Base-by-base conservation (phyloP, 2,113 vertebrate species). In the Anhinga anhinga region DNA sequence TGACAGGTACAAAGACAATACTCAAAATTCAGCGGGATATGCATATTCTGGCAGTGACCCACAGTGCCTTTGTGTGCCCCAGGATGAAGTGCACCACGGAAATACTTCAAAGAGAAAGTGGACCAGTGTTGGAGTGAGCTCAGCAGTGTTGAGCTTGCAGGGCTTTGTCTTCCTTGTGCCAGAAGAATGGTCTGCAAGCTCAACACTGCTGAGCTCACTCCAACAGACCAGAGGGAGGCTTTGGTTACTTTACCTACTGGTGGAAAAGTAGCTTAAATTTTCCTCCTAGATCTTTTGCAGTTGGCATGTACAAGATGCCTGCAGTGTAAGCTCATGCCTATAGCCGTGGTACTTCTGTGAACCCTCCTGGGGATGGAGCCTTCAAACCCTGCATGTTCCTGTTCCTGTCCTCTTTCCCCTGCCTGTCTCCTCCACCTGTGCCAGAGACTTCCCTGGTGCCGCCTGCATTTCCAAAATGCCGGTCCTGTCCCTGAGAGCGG, bases 11-110 rank as follows among this genome's bases (percentile, higher is more conserved):
- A 73, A 13, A 15, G 71, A 10, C 11, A 23, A 3, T 20, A 2
- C 7, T 49, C 62, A 20, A 10, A 38, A 55, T 23, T 3, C 15
- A 4, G 26, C 36, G 63, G 55, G 20, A n/a, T 7, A 42, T 17
- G 34, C 5, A 6, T 7, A 14, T 5, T 2, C 19, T 63, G 62
- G 21, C 27, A 25, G 58, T 6, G 42, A 34, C 36, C 23, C 13
- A 5, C 40, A 20, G 58, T 9, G 10, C 44, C 58, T 32, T 12
- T 17, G 65, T 29, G 40, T 59, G 38, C 71, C 50, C 34, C 2
- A 26, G 23, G 2, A 2, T 5, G 44, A 78, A 44, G 13, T 15
- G 56, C 26, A 30, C 27, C 0, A 0, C 58, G 38, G 82, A 44
- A 38, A 21, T 11, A 2, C 30, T 21, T 58, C 44, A 22, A 34